Base-by-base conservation (phyloP, 1,140 invertebrate species). In the Brachionus paranguensis region DNA sequence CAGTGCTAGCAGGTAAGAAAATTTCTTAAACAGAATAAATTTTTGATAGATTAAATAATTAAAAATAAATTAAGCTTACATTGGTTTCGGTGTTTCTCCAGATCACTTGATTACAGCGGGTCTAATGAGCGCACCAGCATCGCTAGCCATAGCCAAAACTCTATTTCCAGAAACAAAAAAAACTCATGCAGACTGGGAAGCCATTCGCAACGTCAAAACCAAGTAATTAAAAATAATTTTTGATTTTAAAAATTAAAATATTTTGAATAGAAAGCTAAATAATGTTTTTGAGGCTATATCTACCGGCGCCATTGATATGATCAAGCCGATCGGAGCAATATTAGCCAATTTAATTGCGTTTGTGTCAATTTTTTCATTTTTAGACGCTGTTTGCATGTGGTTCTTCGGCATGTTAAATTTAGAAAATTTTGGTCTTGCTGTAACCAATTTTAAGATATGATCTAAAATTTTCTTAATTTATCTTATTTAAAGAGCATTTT, bases 381-480 rank as follows among this genome's bases (percentile, higher is more conserved):
- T 86, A 7, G 85, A 87, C 64, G 70, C 85, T n/a, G 85, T 85
- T 17, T 84, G 86, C 14, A 84, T 74, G 29, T 87, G 86, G 85
- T 85, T 87, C 37, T 86, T 86, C 11, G 43, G 65, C 17, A 76
- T 83, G 70, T 78, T 85, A 14, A 85, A 85, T 20, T 86, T 84
- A 17, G 24, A 87, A 47, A 76, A 76, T 50, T 76, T 76, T 50
- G 72, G 72, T 12, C 14, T 76, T 12, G 72, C 72, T 27, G 72
- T 76, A 76, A 37, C 33, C 0, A 37, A 37, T 37, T 37, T 37
- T 37, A 7, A 37, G 2, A 37, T 37, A 37, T 37, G 33, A 37
- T 37, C 7, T 37, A 37, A 5, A 37, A 37, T 37, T 37, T 37
- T 37, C 33, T 37, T 83, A 41, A n/a, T 37, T 12, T 37, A 14